Evolutionary conservation across 2,113 vertebrate species (phyloP), one percentile per base, ranked within the genome.

Genomic region (Malurus alboscapulatus): DNA sequence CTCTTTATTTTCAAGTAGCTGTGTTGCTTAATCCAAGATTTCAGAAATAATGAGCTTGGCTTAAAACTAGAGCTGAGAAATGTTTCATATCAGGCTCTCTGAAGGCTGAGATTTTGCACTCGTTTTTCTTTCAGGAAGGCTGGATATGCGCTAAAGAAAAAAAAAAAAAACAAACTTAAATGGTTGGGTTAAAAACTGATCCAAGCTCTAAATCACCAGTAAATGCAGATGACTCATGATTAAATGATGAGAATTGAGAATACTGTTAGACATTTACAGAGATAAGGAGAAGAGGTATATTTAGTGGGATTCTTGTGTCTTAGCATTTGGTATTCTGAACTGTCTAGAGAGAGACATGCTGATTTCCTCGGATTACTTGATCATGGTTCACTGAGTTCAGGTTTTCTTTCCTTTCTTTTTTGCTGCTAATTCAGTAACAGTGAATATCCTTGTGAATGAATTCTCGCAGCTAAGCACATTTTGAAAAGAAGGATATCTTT

Each of bases 321-420:
- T 94, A 94, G 79, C 75, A 63, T 74, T 74, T 26, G 57, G 24
- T 95, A 84, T 93, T 90, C 75, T 53, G 79, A 95, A 90, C 27
- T 84, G 92, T 88, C 91, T 93, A 29, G 87, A 92, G 93, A 95
- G 87, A 86, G 90, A 78, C 75, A 84, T 68, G 92, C 90, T 95
- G 94, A 95, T 95, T 95, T 94, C 75, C 82, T 81, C 0, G 91
- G 87, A 94, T 96, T 96, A 95, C 85, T 91, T 81, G 75, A 92
- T 93, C 95, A 91, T 92, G 95, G 95, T 95, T 96, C 96, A 95
- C 74, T 91, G 95, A 90, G 55, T 93, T 94, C 85, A 94, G 72
- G 68, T 90, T 96, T 95, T 80, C 47, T 71, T 92, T 42, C 32
- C 20, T 72, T 87, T 92, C 25, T 53, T 68, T 74, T 89, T 77